Evolutionary conservation across 2,888 invertebrate species (phyloP).

Genomic region (Perithous albicinctus): DNA sequence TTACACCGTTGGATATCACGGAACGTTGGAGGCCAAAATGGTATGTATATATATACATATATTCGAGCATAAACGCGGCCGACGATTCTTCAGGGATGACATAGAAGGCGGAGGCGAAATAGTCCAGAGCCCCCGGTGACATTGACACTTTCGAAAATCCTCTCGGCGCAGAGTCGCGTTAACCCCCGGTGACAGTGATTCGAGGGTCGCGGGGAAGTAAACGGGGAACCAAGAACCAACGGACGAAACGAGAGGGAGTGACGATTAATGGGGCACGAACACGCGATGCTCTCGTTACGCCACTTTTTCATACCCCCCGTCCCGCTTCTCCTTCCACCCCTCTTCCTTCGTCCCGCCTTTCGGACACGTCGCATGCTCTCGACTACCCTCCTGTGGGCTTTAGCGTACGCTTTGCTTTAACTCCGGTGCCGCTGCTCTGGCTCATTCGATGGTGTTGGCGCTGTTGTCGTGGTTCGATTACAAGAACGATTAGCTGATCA

Average conservation of each 20-base stretch:
- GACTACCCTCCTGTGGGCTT: slow-evolving; percentile 31
- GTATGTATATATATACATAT: neutral
- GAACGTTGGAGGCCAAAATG: slow-evolving; percentile 1
- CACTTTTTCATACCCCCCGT: slow-evolving; percentile 45
- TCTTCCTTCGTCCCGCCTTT: neutral
- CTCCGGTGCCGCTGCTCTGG: neutral
- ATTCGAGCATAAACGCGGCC: slow-evolving; percentile 21
- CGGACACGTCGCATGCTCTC: slow-evolving; percentile 54
- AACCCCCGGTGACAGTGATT: slow-evolving; percentile 64
- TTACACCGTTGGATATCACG: slow-evolving; percentile 57
- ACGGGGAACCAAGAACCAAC: slow-evolving; percentile 58
- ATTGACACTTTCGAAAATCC: slow-evolving; percentile 65
- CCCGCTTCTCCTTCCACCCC: slow-evolving; percentile 1
- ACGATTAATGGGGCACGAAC: slow-evolving; percentile 74
- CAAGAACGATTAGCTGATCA: slow-evolving; percentile 36
- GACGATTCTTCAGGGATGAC: slow-evolving; percentile 46
- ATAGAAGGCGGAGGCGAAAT: slow-evolving; percentile 19
- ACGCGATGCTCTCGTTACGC: slow-evolving; percentile 77
- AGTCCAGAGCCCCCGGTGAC: slow-evolving; percentile 45
- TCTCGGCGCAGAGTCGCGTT: slow-evolving; percentile 57
- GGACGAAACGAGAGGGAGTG: slow-evolving; percentile 69
- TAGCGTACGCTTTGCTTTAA: slow-evolving; percentile 9
- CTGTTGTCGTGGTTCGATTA: slow-evolving; percentile 38
- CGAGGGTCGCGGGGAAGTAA: slow-evolving; percentile 34
- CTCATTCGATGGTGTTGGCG: slow-evolving; percentile 10